Evolutionary conservation across 2,113 vertebrate genomes (phyloP), one percentile per base, ranked within the genome.

Genomic region (Vicugna pacos): DNA sequence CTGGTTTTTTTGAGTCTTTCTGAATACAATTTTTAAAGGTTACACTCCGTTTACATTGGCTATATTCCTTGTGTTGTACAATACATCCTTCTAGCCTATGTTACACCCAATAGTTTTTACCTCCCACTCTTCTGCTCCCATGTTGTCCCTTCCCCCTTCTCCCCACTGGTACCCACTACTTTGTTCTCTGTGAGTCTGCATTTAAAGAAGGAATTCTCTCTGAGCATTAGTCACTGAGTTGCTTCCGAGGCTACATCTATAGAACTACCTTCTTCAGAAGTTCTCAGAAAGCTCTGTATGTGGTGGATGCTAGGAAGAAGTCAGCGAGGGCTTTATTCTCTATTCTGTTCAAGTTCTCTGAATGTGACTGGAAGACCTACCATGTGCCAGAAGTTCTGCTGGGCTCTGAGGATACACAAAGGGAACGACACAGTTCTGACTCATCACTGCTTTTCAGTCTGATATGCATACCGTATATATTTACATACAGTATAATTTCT

Each of bases 191-290:
- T 42, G 38, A 42, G 38, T 42, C 38, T 42, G 38, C 38, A 42
- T 82, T 46, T 94, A 46, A 79, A 96, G 64, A 85, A 79, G 19
- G 7, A 83, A 70, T 93, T 86, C 48, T 83, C 92, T 75, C 75
- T 73, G 73, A 50, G 10, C 20, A 58, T 79, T 85, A 28, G 56
- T 86, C 35, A 42, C 72, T 81, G 35, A 89, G 58, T 48, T 28
- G 42, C 26, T 73, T 87, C 42, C 8, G 5, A 75, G 35, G 26
- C 32, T 26, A 10, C 9, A 32, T 62, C 19, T 56, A 7, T 50
- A 60, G 73, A 22, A 24, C 8, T 6, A 11, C 5, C 32, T 70
- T 89, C 62, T 81, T 52, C 52, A 52, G 82, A 91, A 75, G 12
- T 48, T 84, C 28, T 81, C 24, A 62, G 35, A 79, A 42, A 58